Evolutionary conservation across 2,888 invertebrate species (phyloP), one percentile per base, ranked within the genome.

Genomic region (Endotricha flammealis): DNA sequence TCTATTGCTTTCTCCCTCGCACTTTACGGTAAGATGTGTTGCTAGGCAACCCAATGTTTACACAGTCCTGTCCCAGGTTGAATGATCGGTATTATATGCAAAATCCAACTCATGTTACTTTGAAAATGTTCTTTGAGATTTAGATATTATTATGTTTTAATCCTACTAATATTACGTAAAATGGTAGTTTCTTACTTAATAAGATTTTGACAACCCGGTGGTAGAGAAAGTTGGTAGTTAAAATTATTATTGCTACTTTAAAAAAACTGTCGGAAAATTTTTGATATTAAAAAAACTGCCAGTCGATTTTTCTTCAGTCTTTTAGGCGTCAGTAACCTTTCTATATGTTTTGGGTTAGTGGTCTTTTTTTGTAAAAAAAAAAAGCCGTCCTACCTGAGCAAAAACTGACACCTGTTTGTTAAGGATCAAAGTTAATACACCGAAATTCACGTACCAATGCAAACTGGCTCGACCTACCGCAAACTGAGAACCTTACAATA

Each of bases 11-110:
- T 52, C 58, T 48, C 56, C 12, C 39, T 65, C 52, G 3, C 37
- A 24, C 56, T 12, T 11, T 4, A 8, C 10, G 4, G 25, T 61
- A 46, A 40, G 47, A 23, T 46, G 38, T 46, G 68, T 70, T 68
- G 61, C 66, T 53, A 53, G 38, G 66, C 58, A 54, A 66, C 64
- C 46, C 45, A 36, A 57, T 66, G 66, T 66, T 66, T 66, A 66
- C 37, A 42, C 42, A 44, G 30, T 38, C 35, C 41, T 35, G 22
- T 32, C 28, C 41, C 50, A 46, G 53, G 54, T 63, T 63, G 56
- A 63, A 60, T 42, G 64, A 50, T 59, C 60, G 62, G 47, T 46
- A 49, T 50, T 54, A 51, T 56, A 57, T 55, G 56, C 48, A 44
- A 35, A 35, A 34, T 34, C 20, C 28, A 27, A 34, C 29, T 46